phyloP scores from a whole-genome alignment of 2,797 vertebrate genomes.

The Sciurus vulgaris region DNA sequence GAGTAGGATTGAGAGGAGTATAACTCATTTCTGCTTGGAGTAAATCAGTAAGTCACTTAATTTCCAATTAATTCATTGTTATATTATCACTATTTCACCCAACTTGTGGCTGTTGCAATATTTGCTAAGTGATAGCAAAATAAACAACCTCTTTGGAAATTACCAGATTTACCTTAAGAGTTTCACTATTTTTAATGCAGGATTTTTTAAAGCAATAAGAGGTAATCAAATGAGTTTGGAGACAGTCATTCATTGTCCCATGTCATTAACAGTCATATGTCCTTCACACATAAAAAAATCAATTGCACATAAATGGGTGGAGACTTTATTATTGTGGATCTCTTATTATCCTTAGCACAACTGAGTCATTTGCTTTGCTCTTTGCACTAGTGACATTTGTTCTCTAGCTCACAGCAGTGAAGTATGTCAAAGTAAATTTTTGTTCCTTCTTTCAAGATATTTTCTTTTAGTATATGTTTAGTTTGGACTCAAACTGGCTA shows the following conservation, averaged over 20 bases:
- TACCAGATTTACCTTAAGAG: not conserved
- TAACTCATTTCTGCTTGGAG: not conserved
- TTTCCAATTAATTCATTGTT: constrained; percentile 36
- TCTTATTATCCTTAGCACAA: constrained; percentile 39
- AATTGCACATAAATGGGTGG: constrained; percentile 45
- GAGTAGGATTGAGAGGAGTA: not conserved
- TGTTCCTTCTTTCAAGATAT: not conserved
- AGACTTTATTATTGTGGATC: not conserved
- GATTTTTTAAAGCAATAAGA: not conserved
- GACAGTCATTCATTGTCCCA: not conserved
- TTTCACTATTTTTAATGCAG: not conserved
- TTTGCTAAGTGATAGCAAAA: not conserved
- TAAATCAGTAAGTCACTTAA: not conserved
- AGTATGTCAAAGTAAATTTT: constrained; percentile 1
- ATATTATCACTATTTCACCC: not conserved
- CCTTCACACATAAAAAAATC: constrained; percentile 10
- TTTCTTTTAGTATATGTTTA: not conserved
- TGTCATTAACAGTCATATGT: not conserved
- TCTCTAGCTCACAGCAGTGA: not conserved
- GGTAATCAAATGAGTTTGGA: not conserved
- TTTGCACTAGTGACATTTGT: constrained; percentile 50
- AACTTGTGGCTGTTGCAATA: not conserved
- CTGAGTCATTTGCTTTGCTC: constrained; percentile 47
- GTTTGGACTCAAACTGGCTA: not conserved
- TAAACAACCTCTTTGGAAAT: not conserved